phyloP scores from a whole-genome alignment of 2,888 invertebrate genomes.

The Prenolepis imparis region DNA sequence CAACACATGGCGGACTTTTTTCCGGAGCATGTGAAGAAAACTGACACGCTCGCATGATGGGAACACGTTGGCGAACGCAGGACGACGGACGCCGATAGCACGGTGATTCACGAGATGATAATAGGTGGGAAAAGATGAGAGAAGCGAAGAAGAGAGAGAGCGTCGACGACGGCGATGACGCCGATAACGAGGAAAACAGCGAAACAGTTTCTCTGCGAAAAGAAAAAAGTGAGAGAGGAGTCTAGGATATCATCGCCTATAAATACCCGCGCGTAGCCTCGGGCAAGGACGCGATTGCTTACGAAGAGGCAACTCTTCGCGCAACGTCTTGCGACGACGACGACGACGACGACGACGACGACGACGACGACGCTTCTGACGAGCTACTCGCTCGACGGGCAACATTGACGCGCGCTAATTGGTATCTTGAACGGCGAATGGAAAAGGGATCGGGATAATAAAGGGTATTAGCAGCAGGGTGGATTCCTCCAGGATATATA shows the following conservation, averaged over 20 bases:
- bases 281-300: slow-evolving; percentile 83
- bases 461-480: slow-evolving; percentile 57
- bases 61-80: slow-evolving; percentile 64
- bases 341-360: slow-evolving; percentile 17
- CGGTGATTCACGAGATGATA: slow-evolving; percentile 78
- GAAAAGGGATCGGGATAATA: slow-evolving; percentile 61
- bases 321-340: slow-evolving; percentile 65
- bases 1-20: slow-evolving; percentile 22
- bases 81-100: slow-evolving; percentile 68
- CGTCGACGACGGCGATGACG: slow-evolving; percentile 24
- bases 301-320: slow-evolving; percentile 68
- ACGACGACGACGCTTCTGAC: slow-evolving; percentile 52
- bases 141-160: slow-evolving; percentile 42
- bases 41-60: slow-evolving; percentile 65
- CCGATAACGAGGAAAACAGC: neutral
- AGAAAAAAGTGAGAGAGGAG: slow-evolving; percentile 70
- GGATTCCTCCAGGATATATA: slow-evolving; percentile 56
- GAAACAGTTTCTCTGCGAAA: slow-evolving; percentile 16
- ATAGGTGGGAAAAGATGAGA: slow-evolving; percentile 62
- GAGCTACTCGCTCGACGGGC: slow-evolving; percentile 59
- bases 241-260: slow-evolving; percentile 85
- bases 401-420: slow-evolving; percentile 66
- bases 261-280: slow-evolving; percentile 83
- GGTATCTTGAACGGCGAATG: slow-evolving; percentile 60
- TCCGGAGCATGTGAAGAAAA: slow-evolving; percentile 57